Evolutionary conservation across 2,888 invertebrate species (phyloP), one percentile per base, ranked within the genome.

Genomic region (Octonoba sinensis): DNA sequence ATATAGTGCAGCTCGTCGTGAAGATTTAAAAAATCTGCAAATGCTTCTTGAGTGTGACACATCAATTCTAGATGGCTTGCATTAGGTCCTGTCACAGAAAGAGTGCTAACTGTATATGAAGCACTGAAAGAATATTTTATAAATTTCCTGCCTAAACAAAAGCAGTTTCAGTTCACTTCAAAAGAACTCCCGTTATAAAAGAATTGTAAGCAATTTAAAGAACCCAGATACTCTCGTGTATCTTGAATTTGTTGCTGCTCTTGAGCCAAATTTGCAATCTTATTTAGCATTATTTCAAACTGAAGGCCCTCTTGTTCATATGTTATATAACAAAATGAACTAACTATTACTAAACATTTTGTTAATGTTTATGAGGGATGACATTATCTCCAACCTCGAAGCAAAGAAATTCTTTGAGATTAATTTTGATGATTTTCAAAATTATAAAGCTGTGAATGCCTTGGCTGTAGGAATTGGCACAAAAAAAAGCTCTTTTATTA

Each of bases 21-120:
- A 47, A 47, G 47, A n/a, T n/a, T n/a, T n/a, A n/a, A n/a, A n/a
- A n/a, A n/a, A 47, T 47, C 47, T 47, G 47, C 47, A 47, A 47
- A 47, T 12, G 15, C 47, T 47, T 47, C 47, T 47, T 15, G 47
- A 47, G 47, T 47, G 47, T 47, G 47, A 47, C 15, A 47, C 15
- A 15, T 47, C 12, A 47, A 47, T 47, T 47, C 47, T 12, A 11
- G 47, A 47, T 47, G 15, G 47, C 15, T 47, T 12, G 15, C 47
- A 12, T 47, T 47, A 47, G 47, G 47, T 11, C 47, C 47, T 12
- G 47, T 47, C 12, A 15, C 15, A 12, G 11, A 12, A 47, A 11
- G 15, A 12, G 15, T 47, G 15, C 15, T 47, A 15, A 12, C 47
- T 11, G 47, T 47, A 12, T 47, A 47, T 47, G 47, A 47, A 47